A percentile compares a stretch with the other conserved stretches of the same genome.
phyloP scores from a whole-genome alignment of 1,140 invertebrate species.

The Drosophila chauvacae region DNA sequence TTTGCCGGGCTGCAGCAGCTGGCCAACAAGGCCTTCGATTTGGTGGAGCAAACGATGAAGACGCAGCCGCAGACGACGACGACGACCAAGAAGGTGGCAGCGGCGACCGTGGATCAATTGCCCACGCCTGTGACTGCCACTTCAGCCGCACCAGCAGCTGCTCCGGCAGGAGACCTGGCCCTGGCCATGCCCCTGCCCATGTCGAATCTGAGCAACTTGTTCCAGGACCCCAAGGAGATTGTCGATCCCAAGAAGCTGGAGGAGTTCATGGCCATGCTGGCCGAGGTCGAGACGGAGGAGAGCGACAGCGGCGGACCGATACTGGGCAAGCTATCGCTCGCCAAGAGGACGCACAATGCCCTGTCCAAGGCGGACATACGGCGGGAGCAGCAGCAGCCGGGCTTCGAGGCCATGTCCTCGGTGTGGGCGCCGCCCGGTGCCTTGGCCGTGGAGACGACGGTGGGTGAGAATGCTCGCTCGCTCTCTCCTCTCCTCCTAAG shows the following conservation, averaged over 20 bases:
- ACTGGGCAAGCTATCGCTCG: conserved; percentile 87
- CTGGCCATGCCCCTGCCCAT: conserved; percentile 44
- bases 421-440: conserved; percentile 66
- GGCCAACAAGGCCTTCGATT: conserved; percentile 85
- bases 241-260: conserved; percentile 85
- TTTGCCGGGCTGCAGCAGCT: conserved; percentile 84
- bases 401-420: conserved; percentile 63
- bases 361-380: conserved; percentile 84
- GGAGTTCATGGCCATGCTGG: conserved; percentile 85
- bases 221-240: conserved; percentile 82
- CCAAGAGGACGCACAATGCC: conserved; percentile 87
- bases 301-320: conserved; percentile 87
- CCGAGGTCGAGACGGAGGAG: conserved; percentile 87
- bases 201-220: conserved; percentile 69
- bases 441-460: conserved; percentile 58
- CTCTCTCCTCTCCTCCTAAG: no score
- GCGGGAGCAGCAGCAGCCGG: conserved; percentile 49
- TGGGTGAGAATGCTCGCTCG: conserved; percentile 1
- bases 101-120: background rate
- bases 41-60: conserved; percentile 78
- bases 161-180: conserved; percentile 1
- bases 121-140: background rate
- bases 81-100: conserved; percentile 20
- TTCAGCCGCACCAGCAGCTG: background rate
- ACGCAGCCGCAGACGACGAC: conserved; percentile 55